Evolutionary conservation across 2,888 invertebrate species (phyloP).

Genomic region (Seladonia tumulorum): DNA sequence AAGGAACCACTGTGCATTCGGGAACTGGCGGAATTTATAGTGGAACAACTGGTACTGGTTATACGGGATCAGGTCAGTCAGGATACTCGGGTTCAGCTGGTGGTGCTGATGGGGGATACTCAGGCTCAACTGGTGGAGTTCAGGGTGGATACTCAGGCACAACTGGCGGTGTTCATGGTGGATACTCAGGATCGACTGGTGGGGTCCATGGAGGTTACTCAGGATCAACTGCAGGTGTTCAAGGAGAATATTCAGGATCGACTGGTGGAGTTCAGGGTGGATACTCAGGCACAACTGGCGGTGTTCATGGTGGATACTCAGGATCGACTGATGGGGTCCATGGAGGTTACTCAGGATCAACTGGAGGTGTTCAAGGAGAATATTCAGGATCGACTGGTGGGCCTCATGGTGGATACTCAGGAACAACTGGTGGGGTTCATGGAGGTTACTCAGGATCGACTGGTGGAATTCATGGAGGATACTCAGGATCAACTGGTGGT

Average conservation of each 20-base stretch:
- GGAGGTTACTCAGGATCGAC: constrained; percentile 32
- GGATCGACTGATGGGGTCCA: constrained; percentile 1
- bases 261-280: constrained; percentile 31
- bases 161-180: not conserved
- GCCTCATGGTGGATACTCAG: not conserved
- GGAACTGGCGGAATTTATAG: constrained; percentile 16
- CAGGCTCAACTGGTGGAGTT: not conserved
- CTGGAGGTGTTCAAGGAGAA: constrained; percentile 11
- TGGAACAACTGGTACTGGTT: constrained; percentile 14
- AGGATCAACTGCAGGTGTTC: constrained; percentile 12
- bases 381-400: not conserved
- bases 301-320: constrained; percentile 16
- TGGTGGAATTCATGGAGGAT: not conserved
- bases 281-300: constrained; percentile 35
- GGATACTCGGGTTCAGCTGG: constrained; percentile 31
- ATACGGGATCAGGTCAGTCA: constrained; percentile 18
- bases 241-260: not conserved
- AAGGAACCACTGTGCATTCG: constrained; percentile 13
- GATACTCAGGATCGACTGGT: constrained; percentile 18
- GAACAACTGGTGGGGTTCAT: not conserved
- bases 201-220: constrained; percentile 30
- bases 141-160: constrained; percentile 32
- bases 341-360: not conserved
- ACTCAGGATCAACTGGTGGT: not conserved
- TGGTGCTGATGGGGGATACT: constrained; percentile 6